phyloP scores from a whole-genome alignment of 1,140 invertebrate species.

The Polyergus mexicanus region DNA sequence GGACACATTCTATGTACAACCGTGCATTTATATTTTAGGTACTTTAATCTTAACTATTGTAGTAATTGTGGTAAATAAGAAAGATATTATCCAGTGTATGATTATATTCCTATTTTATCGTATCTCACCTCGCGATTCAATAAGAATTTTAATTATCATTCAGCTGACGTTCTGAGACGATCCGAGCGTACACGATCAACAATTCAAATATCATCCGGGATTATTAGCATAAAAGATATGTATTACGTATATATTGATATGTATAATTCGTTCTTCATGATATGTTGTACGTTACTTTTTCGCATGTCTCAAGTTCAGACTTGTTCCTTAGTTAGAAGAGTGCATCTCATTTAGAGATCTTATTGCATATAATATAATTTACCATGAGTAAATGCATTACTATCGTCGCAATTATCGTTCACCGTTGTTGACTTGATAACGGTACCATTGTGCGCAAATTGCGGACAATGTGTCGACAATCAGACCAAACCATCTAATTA shows the following conservation, averaged over 20 bases:
- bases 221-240: not conserved
- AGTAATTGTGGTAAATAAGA: constrained; percentile 69
- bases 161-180: not conserved
- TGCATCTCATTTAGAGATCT: constrained; percentile 23
- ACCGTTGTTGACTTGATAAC: constrained; percentile 39
- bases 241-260: not conserved
- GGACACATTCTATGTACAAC: not conserved
- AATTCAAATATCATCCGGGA: constrained; percentile 21
- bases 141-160: constrained; percentile 55
- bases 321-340: constrained; percentile 29
- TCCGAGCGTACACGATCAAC: not conserved
- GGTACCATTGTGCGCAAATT: constrained; percentile 24
- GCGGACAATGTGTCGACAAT: constrained; percentile 30
- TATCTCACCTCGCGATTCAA: not conserved
- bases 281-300: not conserved
- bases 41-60: constrained; percentile 84
- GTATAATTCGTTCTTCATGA: not conserved
- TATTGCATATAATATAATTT: constrained; percentile 46
- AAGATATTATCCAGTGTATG: constrained; percentile 39
- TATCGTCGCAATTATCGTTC: constrained; percentile 59
- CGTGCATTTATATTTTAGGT: constrained; percentile 65
- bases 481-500: constrained; percentile 32
- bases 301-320: not conserved
- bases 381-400: constrained; percentile 35
- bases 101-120: constrained; percentile 23